Conservation (phyloP, 2,888 invertebrate species). For the Anodontia alba region DNA sequence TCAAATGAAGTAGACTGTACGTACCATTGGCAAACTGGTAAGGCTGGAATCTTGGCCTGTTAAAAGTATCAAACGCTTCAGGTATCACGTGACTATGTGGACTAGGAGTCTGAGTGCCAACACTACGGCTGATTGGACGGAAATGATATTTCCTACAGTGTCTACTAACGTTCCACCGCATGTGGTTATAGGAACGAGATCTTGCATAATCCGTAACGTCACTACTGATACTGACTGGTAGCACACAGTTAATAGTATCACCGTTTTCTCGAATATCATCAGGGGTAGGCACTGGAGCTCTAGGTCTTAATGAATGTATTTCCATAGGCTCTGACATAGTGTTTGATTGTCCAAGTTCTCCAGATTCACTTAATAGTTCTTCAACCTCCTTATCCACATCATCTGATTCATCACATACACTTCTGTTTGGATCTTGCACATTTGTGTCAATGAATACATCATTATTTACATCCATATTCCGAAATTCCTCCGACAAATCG, state of each 20-base stretch:
- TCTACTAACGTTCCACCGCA: not conserved
- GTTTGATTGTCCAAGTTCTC: constrained; percentile 12
- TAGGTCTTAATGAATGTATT: constrained; percentile 36
- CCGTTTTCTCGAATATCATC: constrained; percentile 27
- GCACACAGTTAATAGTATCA: not conserved
- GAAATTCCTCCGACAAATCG: not conserved
- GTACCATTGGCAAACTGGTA: not conserved
- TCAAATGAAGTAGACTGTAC: no score
- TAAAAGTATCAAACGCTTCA: constrained; percentile 41
- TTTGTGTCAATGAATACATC: constrained; percentile 40
- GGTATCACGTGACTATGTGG: constrained; percentile 65
- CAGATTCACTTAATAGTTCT: constrained; percentile 49
- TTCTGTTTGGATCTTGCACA: not conserved
- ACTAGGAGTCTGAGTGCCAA: constrained; percentile 77
- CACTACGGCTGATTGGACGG: constrained; percentile 65
- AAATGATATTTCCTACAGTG: constrained; percentile 37
- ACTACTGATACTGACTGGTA: not conserved
- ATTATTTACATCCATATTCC: constrained; percentile 26
- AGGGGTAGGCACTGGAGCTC: constrained; percentile 45
- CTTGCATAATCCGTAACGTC: not conserved
- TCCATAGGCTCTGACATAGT: constrained; percentile 40
- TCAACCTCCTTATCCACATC: constrained; percentile 65
- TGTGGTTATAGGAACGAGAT: constrained; percentile 29
- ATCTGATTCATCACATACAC: constrained; percentile 42
- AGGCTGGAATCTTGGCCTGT: not conserved